phyloP scores from a whole-genome alignment of 2,888 invertebrate genomes.

The Blera fallax region DNA sequence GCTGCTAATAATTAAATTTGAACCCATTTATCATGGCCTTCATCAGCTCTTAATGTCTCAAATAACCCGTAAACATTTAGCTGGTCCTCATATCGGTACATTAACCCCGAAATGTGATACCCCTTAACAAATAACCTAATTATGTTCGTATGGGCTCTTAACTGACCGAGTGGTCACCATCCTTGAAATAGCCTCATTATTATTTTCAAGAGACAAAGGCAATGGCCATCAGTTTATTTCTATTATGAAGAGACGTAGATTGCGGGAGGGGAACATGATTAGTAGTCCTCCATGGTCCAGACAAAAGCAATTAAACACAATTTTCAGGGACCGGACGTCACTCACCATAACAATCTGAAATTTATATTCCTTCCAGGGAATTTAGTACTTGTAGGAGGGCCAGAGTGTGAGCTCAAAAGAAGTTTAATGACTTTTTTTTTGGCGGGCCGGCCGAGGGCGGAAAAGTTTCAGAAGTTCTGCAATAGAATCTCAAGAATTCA shows the following conservation, averaged over 20 bases:
- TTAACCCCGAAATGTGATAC: conserved; percentile 34
- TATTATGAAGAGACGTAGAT: not conserved
- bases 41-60: not conserved
- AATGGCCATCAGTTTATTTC: conserved; percentile 36
- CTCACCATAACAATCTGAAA: conserved; percentile 9
- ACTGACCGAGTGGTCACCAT: conserved; percentile 3
- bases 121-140: conserved; percentile 34
- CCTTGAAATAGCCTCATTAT: conserved; percentile 35
- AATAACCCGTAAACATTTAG: conserved; percentile 3
- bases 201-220: conserved; percentile 48
- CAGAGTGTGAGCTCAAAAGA: not conserved
- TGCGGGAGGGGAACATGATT: not conserved
- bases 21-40: not conserved
- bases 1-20: not conserved
- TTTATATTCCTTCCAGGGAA: not conserved
- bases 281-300: conserved; percentile 32
- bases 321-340: conserved; percentile 6
- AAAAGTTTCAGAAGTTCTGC: not conserved
- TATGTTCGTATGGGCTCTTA: conserved; percentile 18
- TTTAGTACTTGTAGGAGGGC: not conserved
- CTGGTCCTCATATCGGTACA: conserved; percentile 8
- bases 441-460: not conserved
- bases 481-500: not conserved
- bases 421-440: not conserved
- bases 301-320: conserved; percentile 49